Conservation (phyloP, 2,888 invertebrate species). For the Tenthredo distinguenda region DNA sequence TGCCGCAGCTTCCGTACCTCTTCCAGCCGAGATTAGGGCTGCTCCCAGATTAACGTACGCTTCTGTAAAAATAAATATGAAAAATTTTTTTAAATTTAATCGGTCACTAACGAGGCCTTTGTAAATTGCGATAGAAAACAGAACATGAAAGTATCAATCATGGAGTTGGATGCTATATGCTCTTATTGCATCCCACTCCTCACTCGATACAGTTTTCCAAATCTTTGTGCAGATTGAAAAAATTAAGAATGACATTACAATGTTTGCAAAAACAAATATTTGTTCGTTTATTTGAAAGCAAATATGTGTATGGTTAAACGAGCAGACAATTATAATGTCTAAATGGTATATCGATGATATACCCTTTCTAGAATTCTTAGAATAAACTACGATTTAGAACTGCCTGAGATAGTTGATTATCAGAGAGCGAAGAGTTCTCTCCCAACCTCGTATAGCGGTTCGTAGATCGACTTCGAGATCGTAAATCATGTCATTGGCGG, state of each 20-base stretch:
- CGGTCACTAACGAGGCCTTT: neutral
- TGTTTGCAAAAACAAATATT: neutral
- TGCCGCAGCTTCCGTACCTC: slow-evolving; percentile 90
- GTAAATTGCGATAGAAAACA: neutral
- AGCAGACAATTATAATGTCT: neutral
- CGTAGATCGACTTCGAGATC: slow-evolving; percentile 43
- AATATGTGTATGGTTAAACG: neutral
- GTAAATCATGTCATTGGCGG: slow-evolving; percentile 37
- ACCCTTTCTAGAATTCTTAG: neutral
- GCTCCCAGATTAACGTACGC: slow-evolving; percentile 96
- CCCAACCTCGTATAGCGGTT: neutral
- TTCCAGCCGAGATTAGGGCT: slow-evolving; percentile 90
- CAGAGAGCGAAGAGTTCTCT: neutral
- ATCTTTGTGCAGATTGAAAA: neutral
- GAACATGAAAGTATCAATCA: neutral
- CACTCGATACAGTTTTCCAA: neutral
- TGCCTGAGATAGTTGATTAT: neutral
- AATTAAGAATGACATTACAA: neutral
- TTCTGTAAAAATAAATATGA: slow-evolving; percentile 83
- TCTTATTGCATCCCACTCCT: neutral
- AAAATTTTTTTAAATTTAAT: slow-evolving; percentile 3
- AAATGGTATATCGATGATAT: neutral
- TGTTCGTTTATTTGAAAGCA: neutral
- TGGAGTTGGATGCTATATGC: neutral
- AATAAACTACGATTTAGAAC: neutral